phyloP scores from a whole-genome alignment of 2,113 vertebrate species.

The Hydrolagus affinis region DNA sequence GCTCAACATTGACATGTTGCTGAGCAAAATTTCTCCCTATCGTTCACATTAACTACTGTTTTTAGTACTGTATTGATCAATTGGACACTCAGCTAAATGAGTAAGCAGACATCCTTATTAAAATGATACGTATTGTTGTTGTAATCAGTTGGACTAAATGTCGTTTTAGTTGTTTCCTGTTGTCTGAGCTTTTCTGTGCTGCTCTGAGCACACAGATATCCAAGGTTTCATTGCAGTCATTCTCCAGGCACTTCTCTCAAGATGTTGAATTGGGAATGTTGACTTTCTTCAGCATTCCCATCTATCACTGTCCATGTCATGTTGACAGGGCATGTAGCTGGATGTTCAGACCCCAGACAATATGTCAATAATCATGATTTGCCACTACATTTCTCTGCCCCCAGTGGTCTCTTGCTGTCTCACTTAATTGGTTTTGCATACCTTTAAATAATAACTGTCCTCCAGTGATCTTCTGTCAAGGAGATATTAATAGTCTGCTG shows the following conservation, averaged over 20 bases:
- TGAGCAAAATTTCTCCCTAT: not conserved
- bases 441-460: conserved; percentile 24
- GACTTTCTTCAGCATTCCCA: not conserved
- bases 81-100: not conserved
- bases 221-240: not conserved
- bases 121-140: too few relatives aligned
- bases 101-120: not conserved
- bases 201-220: not conserved
- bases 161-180: not conserved
- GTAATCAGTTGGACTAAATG: not conserved
- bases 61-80: not conserved
- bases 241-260: not conserved
- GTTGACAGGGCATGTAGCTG: not conserved
- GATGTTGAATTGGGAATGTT: not conserved
- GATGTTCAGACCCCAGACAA: not conserved
- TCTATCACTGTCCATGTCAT: not conserved
- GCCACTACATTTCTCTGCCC: not conserved
- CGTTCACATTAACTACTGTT: not conserved
- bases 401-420: not conserved
- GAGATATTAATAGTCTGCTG: not conserved
- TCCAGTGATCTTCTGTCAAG: not conserved
- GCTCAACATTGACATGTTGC: not conserved
- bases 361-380: not conserved
- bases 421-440: conserved; percentile 19
- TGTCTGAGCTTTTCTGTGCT: not conserved